phyloP scores from a whole-genome alignment of 2,888 invertebrate genomes.

The Limnephilus marmoratus region DNA sequence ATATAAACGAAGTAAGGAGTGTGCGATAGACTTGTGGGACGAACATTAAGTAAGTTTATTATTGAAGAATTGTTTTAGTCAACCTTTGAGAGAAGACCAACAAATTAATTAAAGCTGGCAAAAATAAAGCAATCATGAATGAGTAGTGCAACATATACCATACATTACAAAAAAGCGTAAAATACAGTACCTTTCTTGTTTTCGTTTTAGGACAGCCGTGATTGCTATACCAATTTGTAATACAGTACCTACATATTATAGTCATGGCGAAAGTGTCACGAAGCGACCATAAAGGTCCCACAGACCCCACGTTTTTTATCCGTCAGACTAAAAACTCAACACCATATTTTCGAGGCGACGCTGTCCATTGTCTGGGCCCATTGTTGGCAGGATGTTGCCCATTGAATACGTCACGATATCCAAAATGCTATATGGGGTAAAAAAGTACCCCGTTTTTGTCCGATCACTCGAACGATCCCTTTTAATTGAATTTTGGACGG shows the following conservation, averaged over 20 bases:
- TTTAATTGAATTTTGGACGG: conserved; percentile 25
- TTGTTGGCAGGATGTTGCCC: conserved; percentile 32
- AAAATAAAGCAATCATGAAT: too few species aligned
- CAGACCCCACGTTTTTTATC: conserved; percentile 26
- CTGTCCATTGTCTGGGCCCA: conserved; percentile 6
- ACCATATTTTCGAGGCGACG: conserved; percentile 34
- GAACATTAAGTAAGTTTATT: too few species aligned
- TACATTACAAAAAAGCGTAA: background rate
- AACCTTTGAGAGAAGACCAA: background rate
- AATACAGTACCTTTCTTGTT: background rate
- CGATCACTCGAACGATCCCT: conserved; percentile 20
- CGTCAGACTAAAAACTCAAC: conserved; percentile 32
- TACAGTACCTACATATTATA: background rate
- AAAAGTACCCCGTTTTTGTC: conserved; percentile 9
- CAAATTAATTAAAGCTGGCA: background rate
- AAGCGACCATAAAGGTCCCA: conserved; percentile 4
- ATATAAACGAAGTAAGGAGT: too few species aligned
- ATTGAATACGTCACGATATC: conserved; percentile 32
- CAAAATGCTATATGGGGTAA: conserved; percentile 33
- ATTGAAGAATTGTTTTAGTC: background rate
- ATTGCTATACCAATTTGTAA: background rate
- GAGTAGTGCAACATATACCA: too few species aligned
- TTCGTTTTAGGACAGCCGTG: background rate
- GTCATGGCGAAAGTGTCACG: conserved; percentile 1
- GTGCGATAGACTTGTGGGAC: too few species aligned